Conservation (phyloP, 2,797 vertebrate species). For the Onychomys torridus region DNA sequence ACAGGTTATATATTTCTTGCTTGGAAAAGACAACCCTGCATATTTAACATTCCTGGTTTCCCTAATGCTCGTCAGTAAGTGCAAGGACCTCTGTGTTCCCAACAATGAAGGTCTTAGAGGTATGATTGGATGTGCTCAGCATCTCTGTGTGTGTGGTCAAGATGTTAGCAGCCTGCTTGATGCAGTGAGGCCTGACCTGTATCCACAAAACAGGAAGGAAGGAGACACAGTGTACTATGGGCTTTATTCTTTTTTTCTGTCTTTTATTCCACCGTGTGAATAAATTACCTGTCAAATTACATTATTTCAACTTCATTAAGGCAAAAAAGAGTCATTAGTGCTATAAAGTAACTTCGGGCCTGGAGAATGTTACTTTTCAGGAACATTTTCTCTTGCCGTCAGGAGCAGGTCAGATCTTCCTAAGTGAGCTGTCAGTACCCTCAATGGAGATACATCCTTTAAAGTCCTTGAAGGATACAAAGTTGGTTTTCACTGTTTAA, state of each 20-base stretch:
- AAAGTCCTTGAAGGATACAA: not conserved
- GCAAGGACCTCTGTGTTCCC: not conserved
- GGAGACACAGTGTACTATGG: not conserved
- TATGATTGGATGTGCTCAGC: not conserved
- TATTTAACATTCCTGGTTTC: not conserved
- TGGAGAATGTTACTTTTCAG: constrained; percentile 1
- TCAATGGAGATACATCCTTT: constrained; percentile 28
- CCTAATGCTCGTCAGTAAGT: not conserved
- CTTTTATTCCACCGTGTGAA: not conserved
- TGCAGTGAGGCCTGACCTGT: not conserved
- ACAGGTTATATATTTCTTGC: not conserved
- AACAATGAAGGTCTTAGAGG: not conserved
- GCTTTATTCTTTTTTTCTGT: not conserved
- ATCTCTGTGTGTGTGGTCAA: not conserved
- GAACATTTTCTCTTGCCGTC: not conserved
- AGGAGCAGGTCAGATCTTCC: not conserved
- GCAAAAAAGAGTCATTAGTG: constrained; percentile 10
- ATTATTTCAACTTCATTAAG: constrained; percentile 35
- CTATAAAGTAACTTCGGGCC: not conserved
- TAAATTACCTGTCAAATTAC: constrained; percentile 17
- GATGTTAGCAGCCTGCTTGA: not conserved
- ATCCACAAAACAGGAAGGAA: not conserved
- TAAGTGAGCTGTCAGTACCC: not conserved
- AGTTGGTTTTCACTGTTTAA: constrained; percentile 43
- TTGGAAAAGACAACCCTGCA: not conserved